Evolutionary conservation across 53 echinoderm and acorn worm genomes (phyloP).

Genomic region (Arbacia lixula): DNA sequence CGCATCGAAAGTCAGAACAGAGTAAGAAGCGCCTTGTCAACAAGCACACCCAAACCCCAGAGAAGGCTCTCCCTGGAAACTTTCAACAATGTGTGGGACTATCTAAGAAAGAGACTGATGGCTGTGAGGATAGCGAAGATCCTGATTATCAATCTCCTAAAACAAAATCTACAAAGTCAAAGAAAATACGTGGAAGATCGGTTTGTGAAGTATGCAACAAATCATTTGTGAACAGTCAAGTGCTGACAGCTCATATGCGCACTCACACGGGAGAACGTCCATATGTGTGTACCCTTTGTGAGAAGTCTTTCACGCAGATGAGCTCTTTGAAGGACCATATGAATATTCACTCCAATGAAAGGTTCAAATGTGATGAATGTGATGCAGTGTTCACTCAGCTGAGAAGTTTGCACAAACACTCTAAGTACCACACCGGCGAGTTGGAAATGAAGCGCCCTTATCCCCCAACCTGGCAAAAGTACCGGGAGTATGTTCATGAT

Average conservation of each 20-base stretch:
- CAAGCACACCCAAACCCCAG: too few relatives aligned
- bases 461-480: background rate
- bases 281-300: constrained; percentile 33
- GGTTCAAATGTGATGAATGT: constrained; percentile 34
- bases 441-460: constrained; percentile 1
- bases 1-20: background rate
- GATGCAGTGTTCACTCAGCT: constrained; percentile 34
- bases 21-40: background rate
- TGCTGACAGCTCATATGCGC: constrained; percentile 16
- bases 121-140: background rate
- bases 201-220: constrained; percentile 18
- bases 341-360: constrained; percentile 30
- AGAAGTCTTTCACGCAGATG: constrained; percentile 10
- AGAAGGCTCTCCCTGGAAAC: background rate
- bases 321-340: constrained; percentile 29
- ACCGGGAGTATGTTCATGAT: background rate
- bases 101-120: background rate
- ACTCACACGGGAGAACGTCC: constrained; percentile 50
- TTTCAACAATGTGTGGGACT: background rate
- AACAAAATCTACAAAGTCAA: background rate
- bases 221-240: constrained; percentile 13
- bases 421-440: constrained; percentile 47
- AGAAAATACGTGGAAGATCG: background rate
- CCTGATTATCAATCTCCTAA: background rate
- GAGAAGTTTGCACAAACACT: constrained; percentile 33